These are phyloP conservation scores for Lindbergichthys nudifrons DNA, from an alignment of 2,797 vertebrate species.

Conservation along the genomic window DNA sequence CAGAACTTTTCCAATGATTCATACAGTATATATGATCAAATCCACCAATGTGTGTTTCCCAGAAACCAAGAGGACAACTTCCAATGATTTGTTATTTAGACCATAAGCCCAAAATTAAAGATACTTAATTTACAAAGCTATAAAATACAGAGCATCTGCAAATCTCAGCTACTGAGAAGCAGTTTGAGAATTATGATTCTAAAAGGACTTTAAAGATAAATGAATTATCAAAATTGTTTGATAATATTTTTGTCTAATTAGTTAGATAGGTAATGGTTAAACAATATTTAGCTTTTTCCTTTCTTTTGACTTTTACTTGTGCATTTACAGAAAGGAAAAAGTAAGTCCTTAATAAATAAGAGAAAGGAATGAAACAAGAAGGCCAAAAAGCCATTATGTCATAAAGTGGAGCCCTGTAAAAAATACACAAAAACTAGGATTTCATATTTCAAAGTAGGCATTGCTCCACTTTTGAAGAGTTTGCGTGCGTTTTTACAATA, in stretches of 20 bases:
- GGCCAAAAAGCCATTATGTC: not conserved
- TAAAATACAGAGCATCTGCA: not conserved
- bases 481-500: not conserved
- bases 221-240: no score
- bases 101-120: not conserved
- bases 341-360: not conserved
- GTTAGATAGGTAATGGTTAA: no score
- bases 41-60: not conserved
- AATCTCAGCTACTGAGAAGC: not conserved
- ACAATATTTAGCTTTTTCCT: not conserved
- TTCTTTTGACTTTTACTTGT: not conserved
- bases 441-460: not conserved
- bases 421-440: not conserved
- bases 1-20: not conserved
- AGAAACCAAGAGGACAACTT: not conserved
- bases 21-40: not conserved
- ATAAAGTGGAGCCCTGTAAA: not conserved
- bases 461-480: not conserved
- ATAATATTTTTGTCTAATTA: no score
- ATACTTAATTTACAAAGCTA: not conserved
- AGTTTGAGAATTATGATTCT: not conserved
- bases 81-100: not conserved
- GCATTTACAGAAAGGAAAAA: not conserved
- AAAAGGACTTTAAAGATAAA: no score
- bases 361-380: not conserved